These are phyloP conservation scores for Accipiter virgatus DNA, from an alignment of 2,113 vertebrate genomes.

Conservation along the genomic window DNA sequence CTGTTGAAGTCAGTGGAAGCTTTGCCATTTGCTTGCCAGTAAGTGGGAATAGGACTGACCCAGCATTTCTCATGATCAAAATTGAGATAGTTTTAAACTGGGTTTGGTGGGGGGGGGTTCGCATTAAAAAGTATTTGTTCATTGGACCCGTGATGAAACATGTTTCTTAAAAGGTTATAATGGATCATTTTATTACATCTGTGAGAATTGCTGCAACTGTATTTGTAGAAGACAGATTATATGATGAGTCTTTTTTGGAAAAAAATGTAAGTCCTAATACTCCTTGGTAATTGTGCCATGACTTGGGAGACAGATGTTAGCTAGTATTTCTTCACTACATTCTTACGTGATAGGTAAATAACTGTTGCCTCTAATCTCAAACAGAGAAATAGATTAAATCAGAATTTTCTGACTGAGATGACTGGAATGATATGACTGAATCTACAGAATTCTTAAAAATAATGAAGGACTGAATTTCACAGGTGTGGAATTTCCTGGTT, in stretches of 20 bases:
- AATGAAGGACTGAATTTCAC: neutral
- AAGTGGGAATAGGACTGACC: neutral
- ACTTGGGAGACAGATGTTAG: neutral
- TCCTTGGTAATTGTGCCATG: neutral
- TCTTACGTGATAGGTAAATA: neutral
- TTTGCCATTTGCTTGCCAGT: neutral
- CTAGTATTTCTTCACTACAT: neutral
- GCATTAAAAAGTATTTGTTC: neutral
- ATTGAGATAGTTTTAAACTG: neutral
- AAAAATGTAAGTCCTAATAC: neutral
- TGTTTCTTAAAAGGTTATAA: neutral
- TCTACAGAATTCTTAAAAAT: neutral
- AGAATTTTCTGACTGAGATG: neutral
- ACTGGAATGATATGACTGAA: neutral
- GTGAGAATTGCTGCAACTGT: neutral
- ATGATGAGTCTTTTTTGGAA: neutral
- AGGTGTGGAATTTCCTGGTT: neutral
- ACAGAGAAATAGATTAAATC: neutral
- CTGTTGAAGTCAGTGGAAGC: neutral
- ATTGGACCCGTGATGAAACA: neutral
- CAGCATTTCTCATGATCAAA: neutral
- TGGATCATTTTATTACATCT: neutral
- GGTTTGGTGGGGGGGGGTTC: neutral
- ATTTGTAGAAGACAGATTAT: neutral
- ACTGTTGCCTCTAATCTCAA: neutral